Evolutionary conservation across 1,140 invertebrate species (phyloP).

Genomic region (Aporrectodea caliginosa): DNA sequence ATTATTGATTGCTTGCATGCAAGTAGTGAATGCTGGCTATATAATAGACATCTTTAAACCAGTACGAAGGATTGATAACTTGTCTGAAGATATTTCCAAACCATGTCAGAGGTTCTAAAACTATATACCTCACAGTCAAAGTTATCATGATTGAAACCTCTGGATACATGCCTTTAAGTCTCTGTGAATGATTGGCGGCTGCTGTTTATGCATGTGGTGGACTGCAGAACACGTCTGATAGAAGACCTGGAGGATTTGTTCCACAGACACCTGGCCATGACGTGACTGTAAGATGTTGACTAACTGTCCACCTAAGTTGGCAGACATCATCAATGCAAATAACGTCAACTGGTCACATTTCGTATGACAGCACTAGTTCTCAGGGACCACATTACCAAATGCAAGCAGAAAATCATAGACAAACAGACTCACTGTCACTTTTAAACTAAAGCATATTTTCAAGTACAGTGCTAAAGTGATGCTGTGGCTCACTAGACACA

Average conservation of each 20-base stretch:
- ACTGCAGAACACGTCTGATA: conserved; percentile 87
- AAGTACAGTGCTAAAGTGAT: too few relatives aligned
- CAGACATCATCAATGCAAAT: not conserved
- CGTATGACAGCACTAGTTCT: not conserved
- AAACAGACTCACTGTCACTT: too few relatives aligned
- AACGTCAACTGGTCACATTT: not conserved
- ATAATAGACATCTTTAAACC: too few relatives aligned
- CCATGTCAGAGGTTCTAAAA: too few relatives aligned
- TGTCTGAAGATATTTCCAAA: too few relatives aligned
- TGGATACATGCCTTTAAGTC: conserved; percentile 65
- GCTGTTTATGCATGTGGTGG: conserved; percentile 86
- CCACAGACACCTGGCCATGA: conserved; percentile 63
- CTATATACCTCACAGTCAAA: too few relatives aligned
- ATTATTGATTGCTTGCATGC: too few relatives aligned
- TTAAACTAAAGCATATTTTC: too few relatives aligned
- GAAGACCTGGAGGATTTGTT: conserved; percentile 80
- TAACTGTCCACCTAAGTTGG: conserved; percentile 55
- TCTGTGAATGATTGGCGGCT: conserved; percentile 82
- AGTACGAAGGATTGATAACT: too few relatives aligned
- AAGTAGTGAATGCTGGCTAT: too few relatives aligned
- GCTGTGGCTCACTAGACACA: too few relatives aligned
- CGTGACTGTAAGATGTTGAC: conserved; percentile 71
- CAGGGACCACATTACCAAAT: not conserved
- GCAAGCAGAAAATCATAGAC: not conserved
- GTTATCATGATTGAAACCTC: too few relatives aligned